phyloP scores from a whole-genome alignment of 1,140 invertebrate species.

The Brachionus sp. region DNA sequence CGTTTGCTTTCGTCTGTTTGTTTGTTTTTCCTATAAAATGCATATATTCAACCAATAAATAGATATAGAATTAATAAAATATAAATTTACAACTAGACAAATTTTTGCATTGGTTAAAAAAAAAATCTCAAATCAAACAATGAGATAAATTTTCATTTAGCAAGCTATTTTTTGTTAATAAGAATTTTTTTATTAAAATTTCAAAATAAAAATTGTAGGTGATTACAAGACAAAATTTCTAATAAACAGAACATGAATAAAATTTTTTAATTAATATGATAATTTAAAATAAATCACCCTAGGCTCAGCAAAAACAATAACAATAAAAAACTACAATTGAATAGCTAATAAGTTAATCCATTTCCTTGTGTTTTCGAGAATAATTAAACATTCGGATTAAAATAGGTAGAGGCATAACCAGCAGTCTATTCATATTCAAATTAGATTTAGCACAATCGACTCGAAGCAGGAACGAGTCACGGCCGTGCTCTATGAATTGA shows the following conservation, averaged over 20 bases:
- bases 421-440: conserved; percentile 8
- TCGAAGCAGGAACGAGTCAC: background rate
- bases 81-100: no score
- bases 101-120: no score
- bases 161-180: no score
- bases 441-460: background rate
- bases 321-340: background rate
- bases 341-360: background rate
- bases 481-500: background rate
- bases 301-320: background rate
- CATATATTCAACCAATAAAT: no score
- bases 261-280: conserved; percentile 5
- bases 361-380: background rate
- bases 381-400: background rate
- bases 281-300: conserved; percentile 4
- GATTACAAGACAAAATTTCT: background rate
- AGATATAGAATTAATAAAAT: no score
- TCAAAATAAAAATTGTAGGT: background rate
- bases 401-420: background rate
- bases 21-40: no score
- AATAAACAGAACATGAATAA: background rate
- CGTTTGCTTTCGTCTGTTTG: no score
- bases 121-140: no score
- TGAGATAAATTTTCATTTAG: no score
- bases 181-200: background rate